Percentiles rank a stretch among this genome's conserved stretches.
Evolutionary conservation across 2,113 vertebrate species (phyloP).

Genomic region (Micromys minutus): DNA sequence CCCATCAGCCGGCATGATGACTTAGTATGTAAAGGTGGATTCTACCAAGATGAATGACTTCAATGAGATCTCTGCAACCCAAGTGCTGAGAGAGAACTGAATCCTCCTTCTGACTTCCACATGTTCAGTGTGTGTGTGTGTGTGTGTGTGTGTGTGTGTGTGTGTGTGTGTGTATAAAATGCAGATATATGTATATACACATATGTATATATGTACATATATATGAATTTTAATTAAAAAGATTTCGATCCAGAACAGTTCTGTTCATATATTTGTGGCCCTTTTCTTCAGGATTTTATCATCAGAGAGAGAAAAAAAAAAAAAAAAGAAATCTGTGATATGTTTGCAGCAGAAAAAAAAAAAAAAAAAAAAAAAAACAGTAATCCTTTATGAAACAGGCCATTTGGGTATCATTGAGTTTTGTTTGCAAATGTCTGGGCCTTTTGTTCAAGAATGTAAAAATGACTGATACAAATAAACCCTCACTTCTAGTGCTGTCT

Average conservation of each 20-base stretch:
- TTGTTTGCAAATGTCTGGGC: neutral
- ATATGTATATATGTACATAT: too few relatives aligned
- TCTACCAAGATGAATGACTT: neutral
- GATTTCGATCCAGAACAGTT: neutral
- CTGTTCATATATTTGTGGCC: neutral
- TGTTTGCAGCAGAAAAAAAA: slow-evolving; percentile 1
- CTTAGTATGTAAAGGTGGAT: too few relatives aligned
- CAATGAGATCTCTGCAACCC: too few relatives aligned
- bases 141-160: too few relatives aligned
- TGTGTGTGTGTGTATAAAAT: too few relatives aligned
- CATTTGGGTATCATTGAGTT: neutral
- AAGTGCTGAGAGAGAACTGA: neutral
- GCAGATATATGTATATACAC: too few relatives aligned
- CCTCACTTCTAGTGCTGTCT: neutral
- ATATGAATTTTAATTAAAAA: neutral
- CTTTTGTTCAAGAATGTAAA: slow-evolving; percentile 45
- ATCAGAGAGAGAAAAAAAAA: neutral
- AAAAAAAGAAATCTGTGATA: neutral
- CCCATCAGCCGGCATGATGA: neutral
- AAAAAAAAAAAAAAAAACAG: neutral
- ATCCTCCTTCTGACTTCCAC: neutral
- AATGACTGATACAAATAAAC: slow-evolving; percentile 26
- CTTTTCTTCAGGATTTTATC: slow-evolving; percentile 18
- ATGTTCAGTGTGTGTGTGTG: neutral
- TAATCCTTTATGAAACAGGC: neutral